These are phyloP conservation scores for Saccopteryx bilineata DNA, from an alignment of 2,113 vertebrate species.

Conservation along the genomic window DNA sequence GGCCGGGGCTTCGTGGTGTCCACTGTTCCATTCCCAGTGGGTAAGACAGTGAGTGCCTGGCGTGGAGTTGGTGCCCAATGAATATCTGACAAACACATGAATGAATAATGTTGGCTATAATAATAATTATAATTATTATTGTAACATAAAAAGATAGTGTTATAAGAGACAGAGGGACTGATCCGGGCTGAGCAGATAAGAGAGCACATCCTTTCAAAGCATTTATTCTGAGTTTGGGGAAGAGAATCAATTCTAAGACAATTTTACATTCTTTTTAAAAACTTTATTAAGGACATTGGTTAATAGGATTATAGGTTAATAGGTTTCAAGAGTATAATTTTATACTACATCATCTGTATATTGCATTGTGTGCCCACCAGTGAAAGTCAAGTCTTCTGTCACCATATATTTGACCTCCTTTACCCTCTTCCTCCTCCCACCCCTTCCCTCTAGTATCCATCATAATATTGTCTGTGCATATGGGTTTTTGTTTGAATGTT, in stretches of 20 bases:
- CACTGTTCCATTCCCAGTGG: not conserved
- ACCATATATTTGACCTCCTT: not conserved
- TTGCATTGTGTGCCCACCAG: not conserved
- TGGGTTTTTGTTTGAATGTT: not conserved
- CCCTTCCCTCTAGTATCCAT: not conserved
- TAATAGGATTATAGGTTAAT: not conserved
- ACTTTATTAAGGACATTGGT: not conserved
- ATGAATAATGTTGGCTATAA: not conserved
- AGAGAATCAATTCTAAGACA: not conserved
- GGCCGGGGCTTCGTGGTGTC: not conserved
- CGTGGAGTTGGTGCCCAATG: not conserved
- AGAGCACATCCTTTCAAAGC: not conserved
- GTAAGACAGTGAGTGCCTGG: not conserved
- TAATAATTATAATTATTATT: not conserved
- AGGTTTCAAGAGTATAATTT: not conserved
- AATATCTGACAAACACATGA: slow-evolving; percentile 31
- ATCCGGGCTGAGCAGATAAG: not conserved
- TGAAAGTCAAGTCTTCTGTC: not conserved
- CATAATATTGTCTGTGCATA: not conserved
- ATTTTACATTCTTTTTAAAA: not conserved
- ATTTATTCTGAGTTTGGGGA: slow-evolving; percentile 37
- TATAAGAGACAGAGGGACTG: not conserved
- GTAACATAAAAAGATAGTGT: not conserved
- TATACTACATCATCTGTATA: not conserved
- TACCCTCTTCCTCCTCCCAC: not conserved